phyloP scores from a whole-genome alignment of 30 jellyfish, hydroid and myxozoan species.

The Hydractinia echinata region DNA sequence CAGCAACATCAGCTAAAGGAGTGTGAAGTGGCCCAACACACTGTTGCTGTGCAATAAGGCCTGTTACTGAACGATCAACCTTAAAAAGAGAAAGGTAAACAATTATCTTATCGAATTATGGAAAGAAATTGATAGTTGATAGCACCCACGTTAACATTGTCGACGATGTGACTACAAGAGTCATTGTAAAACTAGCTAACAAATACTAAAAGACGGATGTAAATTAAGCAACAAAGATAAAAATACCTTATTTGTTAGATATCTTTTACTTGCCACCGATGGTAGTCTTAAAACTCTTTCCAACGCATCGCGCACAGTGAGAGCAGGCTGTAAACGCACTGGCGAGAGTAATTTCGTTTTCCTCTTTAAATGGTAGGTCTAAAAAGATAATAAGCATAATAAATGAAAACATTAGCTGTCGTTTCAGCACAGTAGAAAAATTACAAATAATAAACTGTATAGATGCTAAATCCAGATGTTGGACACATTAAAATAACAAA shows the following conservation, averaged over 20 bases:
- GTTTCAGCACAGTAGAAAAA: too few relatives aligned
- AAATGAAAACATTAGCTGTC: background rate
- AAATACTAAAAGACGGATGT: background rate
- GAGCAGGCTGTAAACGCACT: constrained; percentile 28
- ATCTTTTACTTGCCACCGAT: constrained; percentile 88
- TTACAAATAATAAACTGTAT: too few relatives aligned
- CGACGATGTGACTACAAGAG: too few relatives aligned
- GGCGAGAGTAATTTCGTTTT: constrained; percentile 25
- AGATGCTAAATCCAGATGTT: background rate
- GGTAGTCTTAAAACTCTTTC: constrained; percentile 77
- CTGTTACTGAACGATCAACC: constrained; percentile 95
- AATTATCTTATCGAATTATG: too few relatives aligned
- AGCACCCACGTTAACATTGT: too few relatives aligned
- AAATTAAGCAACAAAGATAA: background rate
- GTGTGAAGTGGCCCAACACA: constrained; percentile 91
- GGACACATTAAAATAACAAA: background rate
- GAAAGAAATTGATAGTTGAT: too few relatives aligned
- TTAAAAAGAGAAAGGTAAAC: background rate
- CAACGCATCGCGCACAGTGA: constrained; percentile 52
- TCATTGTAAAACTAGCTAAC: background rate
- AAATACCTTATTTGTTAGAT: constrained; percentile 66
- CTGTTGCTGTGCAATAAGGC: constrained; percentile 87
- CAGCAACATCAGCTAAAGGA: constrained; percentile 91
- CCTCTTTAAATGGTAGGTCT: constrained; percentile 52
- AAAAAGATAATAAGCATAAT: background rate